These are phyloP conservation scores for Nothocercus julius DNA, from an alignment of 2,113 vertebrate genomes.

Conservation along the genomic window DNA sequence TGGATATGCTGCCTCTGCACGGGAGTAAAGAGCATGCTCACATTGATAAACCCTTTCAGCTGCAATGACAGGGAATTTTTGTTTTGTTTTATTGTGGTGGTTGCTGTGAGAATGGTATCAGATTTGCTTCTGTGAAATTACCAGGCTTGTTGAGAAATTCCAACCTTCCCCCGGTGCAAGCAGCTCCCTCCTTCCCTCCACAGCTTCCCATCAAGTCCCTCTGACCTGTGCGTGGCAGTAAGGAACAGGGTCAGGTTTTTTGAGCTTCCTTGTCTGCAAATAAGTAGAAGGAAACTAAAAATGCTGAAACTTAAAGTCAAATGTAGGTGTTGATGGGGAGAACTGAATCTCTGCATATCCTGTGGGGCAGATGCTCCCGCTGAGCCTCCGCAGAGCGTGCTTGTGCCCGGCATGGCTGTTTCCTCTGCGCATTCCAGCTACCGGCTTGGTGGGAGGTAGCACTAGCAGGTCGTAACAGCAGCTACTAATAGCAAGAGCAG, in stretches of 20 bases:
- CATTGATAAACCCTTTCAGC: not conserved
- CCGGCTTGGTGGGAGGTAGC: not conserved
- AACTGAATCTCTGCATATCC: not conserved
- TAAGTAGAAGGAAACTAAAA: not conserved
- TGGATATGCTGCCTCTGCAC: not conserved
- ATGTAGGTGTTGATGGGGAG: not conserved
- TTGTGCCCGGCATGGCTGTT: not conserved
- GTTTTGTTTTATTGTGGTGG: not conserved
- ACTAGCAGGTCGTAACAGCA: not conserved
- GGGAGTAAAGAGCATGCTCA: not conserved
- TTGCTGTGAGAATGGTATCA: not conserved
- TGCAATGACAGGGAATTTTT: not conserved
- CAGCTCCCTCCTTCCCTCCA: not conserved
- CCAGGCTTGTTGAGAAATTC: not conserved
- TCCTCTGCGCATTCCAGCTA: not conserved
- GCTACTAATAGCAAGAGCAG: not conserved
- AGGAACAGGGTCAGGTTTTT: not conserved
- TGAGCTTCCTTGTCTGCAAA: not conserved
- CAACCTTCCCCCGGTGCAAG: not conserved
- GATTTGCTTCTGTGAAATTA: not conserved
- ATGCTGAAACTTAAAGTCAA: not conserved
- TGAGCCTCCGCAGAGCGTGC: not conserved
- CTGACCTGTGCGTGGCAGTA: not conserved
- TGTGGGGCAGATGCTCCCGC: not conserved
- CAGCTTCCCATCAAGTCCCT: rapidly evolving